Conservation (phyloP, 1,140 invertebrate genomes). For the Leptinotarsa texana region DNA sequence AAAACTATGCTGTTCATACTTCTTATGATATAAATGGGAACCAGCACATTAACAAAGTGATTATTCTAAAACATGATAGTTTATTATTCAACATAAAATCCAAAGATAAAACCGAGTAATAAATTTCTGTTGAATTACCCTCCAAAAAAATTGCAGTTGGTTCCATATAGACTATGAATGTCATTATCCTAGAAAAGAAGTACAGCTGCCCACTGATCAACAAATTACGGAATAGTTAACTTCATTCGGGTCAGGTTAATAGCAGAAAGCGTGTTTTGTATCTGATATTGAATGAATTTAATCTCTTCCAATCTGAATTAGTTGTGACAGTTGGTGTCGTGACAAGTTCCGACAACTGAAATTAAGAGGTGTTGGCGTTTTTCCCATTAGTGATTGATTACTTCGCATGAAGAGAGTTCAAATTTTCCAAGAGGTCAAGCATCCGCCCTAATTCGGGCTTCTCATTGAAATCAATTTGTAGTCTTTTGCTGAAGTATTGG, state of each 20-base stretch:
- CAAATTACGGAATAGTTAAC: not conserved
- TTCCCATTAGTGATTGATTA: too few relatives aligned
- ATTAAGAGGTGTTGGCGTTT: too few relatives aligned
- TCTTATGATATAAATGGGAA: too few relatives aligned
- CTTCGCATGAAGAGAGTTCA: too few relatives aligned
- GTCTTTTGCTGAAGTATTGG: too few relatives aligned
- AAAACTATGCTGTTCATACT: too few relatives aligned
- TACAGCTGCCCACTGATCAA: not conserved
- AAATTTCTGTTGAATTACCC: not conserved
- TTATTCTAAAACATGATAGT: too few relatives aligned
- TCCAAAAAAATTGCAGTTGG: not conserved
- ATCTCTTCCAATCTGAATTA: not conserved
- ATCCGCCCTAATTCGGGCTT: too few relatives aligned
- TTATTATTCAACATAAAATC: not conserved
- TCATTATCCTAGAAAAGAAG: conserved; percentile 7
- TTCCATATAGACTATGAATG: not conserved
- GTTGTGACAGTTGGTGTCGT: conserved; percentile 1
- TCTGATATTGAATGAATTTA: conserved; percentile 1
- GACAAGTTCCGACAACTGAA: not conserved
- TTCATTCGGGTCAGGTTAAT: not conserved
- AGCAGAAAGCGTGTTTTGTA: conserved; percentile 2
- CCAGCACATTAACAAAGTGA: too few relatives aligned
- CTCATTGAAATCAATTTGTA: too few relatives aligned
- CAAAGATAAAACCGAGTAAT: not conserved
- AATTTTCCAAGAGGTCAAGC: too few relatives aligned